Conservation (phyloP, 2,888 invertebrate species). For the Ormyrus labotus region DNA sequence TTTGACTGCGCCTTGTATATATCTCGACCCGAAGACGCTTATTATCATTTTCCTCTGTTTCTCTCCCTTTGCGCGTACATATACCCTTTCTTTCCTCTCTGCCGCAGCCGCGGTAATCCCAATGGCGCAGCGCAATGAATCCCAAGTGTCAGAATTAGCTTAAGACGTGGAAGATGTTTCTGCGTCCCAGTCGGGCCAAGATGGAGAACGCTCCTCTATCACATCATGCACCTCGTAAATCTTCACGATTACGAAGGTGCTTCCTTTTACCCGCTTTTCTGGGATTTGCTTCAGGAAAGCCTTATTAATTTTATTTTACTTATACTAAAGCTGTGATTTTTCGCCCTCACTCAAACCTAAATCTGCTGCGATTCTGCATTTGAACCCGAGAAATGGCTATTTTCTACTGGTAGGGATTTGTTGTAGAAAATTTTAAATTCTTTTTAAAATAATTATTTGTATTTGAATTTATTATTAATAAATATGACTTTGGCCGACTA, state of each 20-base stretch:
- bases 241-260: slow-evolving; percentile 37
- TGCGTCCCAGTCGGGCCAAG: slow-evolving; percentile 12
- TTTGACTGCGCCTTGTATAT: slow-evolving; percentile 57
- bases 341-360: too few relatives aligned
- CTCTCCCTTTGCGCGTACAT: slow-evolving; percentile 11
- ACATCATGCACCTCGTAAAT: slow-evolving; percentile 49
- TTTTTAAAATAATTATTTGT: too few relatives aligned
- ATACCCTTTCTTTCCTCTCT: neutral
- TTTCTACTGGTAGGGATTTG: too few relatives aligned
- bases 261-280: slow-evolving; percentile 11
- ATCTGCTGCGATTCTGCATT: too few relatives aligned
- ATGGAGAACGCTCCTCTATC: slow-evolving; percentile 45
- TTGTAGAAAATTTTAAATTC: too few relatives aligned
- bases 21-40: slow-evolving; percentile 1
- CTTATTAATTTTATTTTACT: neutral
- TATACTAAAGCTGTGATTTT: too few relatives aligned
- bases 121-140: slow-evolving; percentile 55
- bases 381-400: too few relatives aligned
- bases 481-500: too few relatives aligned
- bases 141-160: slow-evolving; percentile 59
- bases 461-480: too few relatives aligned
- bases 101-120: slow-evolving; percentile 47
- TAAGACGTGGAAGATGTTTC: slow-evolving; percentile 44
- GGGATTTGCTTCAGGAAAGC: neutral
- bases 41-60: slow-evolving; percentile 1